phyloP scores from a whole-genome alignment of 2,797 vertebrate genomes.

The Pipistrellus kuhlii region DNA sequence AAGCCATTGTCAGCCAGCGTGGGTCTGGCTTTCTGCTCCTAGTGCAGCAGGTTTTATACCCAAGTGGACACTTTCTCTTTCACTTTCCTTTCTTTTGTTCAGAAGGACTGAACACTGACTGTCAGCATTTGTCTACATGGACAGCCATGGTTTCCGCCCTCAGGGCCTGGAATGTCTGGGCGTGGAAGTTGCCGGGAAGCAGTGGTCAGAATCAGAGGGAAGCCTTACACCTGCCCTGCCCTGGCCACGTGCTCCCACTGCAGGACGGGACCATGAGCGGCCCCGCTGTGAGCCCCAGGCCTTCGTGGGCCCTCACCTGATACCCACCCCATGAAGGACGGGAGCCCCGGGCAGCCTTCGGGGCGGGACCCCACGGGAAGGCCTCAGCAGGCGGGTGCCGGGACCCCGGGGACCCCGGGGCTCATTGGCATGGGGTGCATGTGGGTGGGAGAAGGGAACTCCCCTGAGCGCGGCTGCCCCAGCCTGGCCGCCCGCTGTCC shows the following conservation, averaged over 20 bases:
- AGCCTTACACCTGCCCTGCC: background rate
- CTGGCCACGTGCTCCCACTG: background rate
- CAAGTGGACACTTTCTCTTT: background rate
- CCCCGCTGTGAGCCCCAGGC: background rate
- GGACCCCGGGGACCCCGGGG: background rate
- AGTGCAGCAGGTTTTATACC: background rate
- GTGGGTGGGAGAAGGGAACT: background rate
- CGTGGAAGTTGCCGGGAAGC: too few species aligned
- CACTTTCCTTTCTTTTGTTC: background rate
- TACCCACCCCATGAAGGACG: background rate
- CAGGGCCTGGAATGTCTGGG: too few species aligned
- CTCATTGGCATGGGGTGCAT: background rate
- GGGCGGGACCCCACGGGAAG: background rate
- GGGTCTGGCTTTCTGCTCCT: rapidly evolving
- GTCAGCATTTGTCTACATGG: too few species aligned
- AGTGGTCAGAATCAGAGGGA: background rate
- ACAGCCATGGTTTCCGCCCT: too few species aligned
- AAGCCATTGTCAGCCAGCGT: rapidly evolving
- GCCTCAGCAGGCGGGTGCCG: background rate
- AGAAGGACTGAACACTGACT: too few species aligned
- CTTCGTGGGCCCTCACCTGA: too few species aligned
- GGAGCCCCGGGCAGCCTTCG: background rate
- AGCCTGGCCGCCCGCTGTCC: background rate
- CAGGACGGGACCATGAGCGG: background rate
- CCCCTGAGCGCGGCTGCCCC: background rate